A percentile compares a stretch with the other conserved stretches of the same genome.
These are phyloP conservation scores for Drosophila aldrichi DNA, from an alignment of 2,888 invertebrate species.

Conservation along the genomic window DNA sequence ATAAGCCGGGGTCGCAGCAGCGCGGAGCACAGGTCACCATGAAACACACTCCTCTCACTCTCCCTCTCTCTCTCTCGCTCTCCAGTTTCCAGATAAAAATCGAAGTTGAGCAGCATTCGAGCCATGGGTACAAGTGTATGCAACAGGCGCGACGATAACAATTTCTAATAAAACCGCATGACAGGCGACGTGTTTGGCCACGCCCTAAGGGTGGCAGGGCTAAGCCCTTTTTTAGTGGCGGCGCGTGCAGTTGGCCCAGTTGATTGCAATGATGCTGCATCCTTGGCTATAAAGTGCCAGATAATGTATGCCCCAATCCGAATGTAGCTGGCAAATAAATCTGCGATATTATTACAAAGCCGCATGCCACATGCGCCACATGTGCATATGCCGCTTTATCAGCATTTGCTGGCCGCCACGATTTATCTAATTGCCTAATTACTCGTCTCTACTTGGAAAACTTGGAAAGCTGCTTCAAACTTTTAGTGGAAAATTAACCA, in stretches of 20 bases:
- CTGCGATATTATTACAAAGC: conserved; percentile 51
- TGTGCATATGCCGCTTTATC: conserved; percentile 28
- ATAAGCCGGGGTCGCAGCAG: conserved; percentile 56
- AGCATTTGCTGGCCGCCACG: not conserved
- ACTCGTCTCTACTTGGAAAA: conserved; percentile 40
- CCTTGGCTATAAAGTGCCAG: conserved; percentile 62
- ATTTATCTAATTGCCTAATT: conserved; percentile 67
- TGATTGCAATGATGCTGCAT: conserved; percentile 62
- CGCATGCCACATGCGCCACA: conserved; percentile 30
- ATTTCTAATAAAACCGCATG: conserved; percentile 81
- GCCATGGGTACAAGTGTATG: conserved; percentile 38
- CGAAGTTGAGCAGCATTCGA: conserved; percentile 67
- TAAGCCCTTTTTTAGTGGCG: conserved; percentile 51
- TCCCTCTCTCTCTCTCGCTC: not conserved
- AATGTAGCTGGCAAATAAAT: conserved; percentile 51
- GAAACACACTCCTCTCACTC: no score
- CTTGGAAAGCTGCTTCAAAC: conserved; percentile 51
- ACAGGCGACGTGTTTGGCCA: conserved; percentile 47
- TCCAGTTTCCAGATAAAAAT: conserved; percentile 69
- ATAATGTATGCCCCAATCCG: conserved; percentile 50
- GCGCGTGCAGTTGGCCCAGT: conserved; percentile 48
- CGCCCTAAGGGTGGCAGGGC: conserved; percentile 1
- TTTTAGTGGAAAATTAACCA: conserved; percentile 53
- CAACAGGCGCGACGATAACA: conserved; percentile 77
- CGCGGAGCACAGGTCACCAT: conserved; percentile 3